Percentiles rank a stretch among this genome's conserved stretches.
phyloP scores from a whole-genome alignment of 2,797 vertebrate species.

The Nyctibius grandis region DNA sequence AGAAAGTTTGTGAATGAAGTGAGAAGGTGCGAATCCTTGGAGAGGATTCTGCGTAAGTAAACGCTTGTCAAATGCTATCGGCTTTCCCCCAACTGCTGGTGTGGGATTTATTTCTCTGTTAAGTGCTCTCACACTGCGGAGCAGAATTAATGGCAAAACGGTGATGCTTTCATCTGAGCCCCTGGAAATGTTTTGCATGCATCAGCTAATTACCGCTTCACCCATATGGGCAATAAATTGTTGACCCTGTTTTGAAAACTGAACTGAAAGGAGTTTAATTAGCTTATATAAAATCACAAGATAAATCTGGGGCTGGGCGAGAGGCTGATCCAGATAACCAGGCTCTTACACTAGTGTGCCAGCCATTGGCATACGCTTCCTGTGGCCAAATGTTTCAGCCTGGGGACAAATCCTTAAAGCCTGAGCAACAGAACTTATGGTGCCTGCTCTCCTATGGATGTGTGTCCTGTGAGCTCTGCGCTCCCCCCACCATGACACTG shows the following conservation, averaged over 20 bases:
- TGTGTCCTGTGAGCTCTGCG: neutral
- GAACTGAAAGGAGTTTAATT: neutral
- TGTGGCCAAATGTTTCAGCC: neutral
- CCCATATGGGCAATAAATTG: conserved; percentile 8
- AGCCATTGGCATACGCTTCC: neutral
- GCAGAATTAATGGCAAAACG: conserved; percentile 12
- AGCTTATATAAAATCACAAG: neutral
- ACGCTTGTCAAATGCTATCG: neutral
- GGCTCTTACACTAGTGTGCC: neutral
- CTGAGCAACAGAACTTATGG: fast-evolving
- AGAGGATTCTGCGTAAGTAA: conserved; percentile 80
- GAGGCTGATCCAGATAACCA: neutral
- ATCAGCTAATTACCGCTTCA: neutral
- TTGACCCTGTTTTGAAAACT: conserved; percentile 4
- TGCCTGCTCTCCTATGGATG: fast-evolving
- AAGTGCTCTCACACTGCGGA: conserved; percentile 15
- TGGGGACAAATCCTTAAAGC: neutral
- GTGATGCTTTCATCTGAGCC: conserved; percentile 21
- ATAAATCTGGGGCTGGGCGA: neutral
- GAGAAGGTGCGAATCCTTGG: conserved; percentile 79
- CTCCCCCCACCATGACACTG: fast-evolving
- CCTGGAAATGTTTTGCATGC: neutral
- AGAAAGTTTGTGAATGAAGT: conserved; percentile 84
- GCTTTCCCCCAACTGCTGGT: neutral
- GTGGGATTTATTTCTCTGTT: conserved; percentile 42